Evolutionary conservation across 2,113 vertebrate species (phyloP).

Genomic region (Eolophus roseicapilla): DNA sequence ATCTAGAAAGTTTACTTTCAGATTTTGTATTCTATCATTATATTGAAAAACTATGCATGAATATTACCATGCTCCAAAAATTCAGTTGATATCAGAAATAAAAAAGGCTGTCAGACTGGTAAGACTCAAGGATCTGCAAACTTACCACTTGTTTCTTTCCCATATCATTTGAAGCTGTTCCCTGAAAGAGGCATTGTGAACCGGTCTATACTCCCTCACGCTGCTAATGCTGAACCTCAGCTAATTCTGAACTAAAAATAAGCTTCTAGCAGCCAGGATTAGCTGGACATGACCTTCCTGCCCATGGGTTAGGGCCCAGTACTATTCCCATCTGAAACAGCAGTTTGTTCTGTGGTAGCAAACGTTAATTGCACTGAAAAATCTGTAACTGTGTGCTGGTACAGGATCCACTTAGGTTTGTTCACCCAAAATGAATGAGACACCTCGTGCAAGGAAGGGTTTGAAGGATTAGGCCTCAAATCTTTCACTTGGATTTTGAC

Average conservation of each 20-base stretch:
- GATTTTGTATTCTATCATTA: background rate
- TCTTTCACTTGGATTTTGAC: background rate
- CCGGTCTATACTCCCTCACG: background rate
- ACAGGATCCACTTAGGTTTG: background rate
- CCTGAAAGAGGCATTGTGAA: background rate
- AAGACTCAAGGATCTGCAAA: background rate
- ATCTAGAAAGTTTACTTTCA: background rate
- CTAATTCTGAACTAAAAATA: constrained; percentile 73
- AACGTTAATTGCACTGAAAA: background rate
- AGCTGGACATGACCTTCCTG: background rate
- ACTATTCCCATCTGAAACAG: background rate
- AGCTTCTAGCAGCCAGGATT: constrained; percentile 58
- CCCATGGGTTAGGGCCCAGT: background rate
- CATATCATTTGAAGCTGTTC: constrained; percentile 54
- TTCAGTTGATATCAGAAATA: background rate
- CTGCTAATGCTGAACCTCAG: constrained; percentile 33
- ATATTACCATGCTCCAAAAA: background rate
- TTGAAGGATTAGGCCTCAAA: background rate
- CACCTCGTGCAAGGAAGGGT: background rate
- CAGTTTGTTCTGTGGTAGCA: background rate
- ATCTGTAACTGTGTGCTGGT: rapidly evolving
- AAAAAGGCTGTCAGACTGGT: background rate
- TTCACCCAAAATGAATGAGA: background rate
- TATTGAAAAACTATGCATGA: background rate
- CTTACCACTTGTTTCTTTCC: constrained; percentile 79